Conservation (phyloP, 1,140 invertebrate genomes). For the Schmidtea mediterranea region DNA sequence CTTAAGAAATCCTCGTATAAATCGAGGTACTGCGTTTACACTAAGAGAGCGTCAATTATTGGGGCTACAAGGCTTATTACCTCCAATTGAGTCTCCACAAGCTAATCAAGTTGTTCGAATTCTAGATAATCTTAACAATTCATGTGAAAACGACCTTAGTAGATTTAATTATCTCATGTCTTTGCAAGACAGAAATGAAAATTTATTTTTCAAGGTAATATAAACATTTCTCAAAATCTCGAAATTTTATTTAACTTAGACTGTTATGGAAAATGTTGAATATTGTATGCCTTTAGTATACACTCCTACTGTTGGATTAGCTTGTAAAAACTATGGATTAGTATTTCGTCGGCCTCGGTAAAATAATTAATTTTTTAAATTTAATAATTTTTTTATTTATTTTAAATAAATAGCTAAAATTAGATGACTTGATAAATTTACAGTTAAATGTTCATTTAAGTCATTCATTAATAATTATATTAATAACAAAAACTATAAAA, state of each 20-base stretch:
- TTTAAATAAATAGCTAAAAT: not conserved
- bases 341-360: conserved; percentile 64
- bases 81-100: conserved; percentile 63
- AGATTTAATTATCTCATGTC: conserved; percentile 39
- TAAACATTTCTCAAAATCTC: conserved; percentile 2
- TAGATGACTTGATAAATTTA: too few species aligned
- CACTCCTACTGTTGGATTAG: conserved; percentile 79
- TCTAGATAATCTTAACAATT: conserved; percentile 53
- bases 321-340: conserved; percentile 81
- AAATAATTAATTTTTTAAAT: not conserved
- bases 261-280: conserved; percentile 38
- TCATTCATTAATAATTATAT: too few species aligned
- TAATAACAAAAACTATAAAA: too few species aligned
- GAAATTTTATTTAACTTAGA: conserved; percentile 55
- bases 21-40: conserved; percentile 60
- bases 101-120: conserved; percentile 63
- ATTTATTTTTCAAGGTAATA: conserved; percentile 22
- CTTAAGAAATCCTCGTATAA: conserved; percentile 8
- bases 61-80: conserved; percentile 71
- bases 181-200: conserved; percentile 20
- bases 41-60: conserved; percentile 60
- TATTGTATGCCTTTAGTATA: conserved; percentile 90
- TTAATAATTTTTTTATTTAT: not conserved
- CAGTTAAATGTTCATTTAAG: too few species aligned
- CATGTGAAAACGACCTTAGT: conserved; percentile 49